These are phyloP conservation scores for Corvus moneduloides DNA, from an alignment of 2,113 vertebrate genomes.

Conservation along the genomic window DNA sequence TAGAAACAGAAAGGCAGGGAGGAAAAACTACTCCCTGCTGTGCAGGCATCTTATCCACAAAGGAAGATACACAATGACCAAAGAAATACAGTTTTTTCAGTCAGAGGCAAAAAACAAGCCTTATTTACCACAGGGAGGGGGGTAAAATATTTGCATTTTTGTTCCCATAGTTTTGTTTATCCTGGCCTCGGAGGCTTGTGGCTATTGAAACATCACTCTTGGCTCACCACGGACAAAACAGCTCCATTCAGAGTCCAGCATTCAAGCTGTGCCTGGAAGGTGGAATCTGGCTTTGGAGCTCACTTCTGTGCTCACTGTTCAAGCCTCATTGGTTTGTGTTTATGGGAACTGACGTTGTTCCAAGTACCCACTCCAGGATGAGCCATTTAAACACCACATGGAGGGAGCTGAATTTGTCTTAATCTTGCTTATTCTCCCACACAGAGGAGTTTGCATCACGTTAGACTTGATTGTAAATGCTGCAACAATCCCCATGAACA, in stretches of 20 bases:
- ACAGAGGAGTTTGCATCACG: background rate
- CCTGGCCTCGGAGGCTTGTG: background rate
- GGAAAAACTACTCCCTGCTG: background rate
- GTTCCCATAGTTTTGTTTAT: background rate
- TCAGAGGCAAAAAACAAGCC: background rate
- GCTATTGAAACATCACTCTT: background rate
- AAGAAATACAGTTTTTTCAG: background rate
- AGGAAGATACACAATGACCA: background rate
- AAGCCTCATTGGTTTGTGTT: conserved; percentile 43
- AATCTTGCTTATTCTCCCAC: conserved; percentile 31
- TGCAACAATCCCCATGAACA: background rate
- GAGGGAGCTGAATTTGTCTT: conserved; percentile 29
- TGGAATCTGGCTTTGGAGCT: background rate
- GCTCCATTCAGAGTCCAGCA: background rate
- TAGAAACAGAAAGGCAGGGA: background rate
- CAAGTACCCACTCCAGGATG: conserved; percentile 4
- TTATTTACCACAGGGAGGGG: rapidly evolving
- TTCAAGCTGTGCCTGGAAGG: conserved; percentile 6
- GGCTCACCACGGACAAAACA: background rate
- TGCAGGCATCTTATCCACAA: background rate
- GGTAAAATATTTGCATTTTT: background rate
- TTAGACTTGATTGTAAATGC: background rate
- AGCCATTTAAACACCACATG: conserved; percentile 25
- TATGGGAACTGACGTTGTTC: conserved; percentile 15
- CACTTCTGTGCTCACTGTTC: background rate